Conservation (phyloP, 2,113 vertebrate genomes). For the Ranitomeya imitator region DNA sequence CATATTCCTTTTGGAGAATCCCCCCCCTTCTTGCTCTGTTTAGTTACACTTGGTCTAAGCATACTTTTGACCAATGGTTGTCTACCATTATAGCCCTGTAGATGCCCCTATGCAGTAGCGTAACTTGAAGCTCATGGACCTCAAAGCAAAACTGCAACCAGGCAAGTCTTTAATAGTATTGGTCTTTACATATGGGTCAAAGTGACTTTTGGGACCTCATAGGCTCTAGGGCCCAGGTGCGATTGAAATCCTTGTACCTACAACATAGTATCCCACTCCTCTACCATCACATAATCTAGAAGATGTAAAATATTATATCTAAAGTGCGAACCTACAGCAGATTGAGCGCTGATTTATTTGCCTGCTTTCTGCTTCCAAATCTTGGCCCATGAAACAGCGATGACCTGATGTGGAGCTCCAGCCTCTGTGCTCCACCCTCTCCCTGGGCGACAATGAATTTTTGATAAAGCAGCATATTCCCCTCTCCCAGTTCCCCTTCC, state of each 20-base stretch:
- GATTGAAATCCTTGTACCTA: background rate
- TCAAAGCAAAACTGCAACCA: no score
- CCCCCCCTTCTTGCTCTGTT: no score
- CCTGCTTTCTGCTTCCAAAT: background rate
- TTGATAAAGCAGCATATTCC: background rate
- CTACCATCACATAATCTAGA: background rate
- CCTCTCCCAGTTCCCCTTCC: background rate
- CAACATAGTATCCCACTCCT: background rate
- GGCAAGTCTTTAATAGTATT: no score
- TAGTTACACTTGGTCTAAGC: no score
- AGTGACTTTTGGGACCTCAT: no score
- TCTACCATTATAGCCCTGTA: no score
- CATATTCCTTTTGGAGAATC: no score
- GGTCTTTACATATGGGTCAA: no score
- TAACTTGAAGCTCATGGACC: no score
- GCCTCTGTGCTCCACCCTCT: conserved; percentile 6
- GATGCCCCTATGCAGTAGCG: no score
- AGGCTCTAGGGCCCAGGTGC: no score
- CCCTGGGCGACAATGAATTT: background rate
- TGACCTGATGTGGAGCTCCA: background rate
- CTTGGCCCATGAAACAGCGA: background rate
- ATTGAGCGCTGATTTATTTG: background rate
- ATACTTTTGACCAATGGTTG: no score
- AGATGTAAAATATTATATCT: background rate
- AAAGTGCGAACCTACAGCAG: background rate